Percentiles rank a stretch among this genome's conserved stretches.
Evolutionary conservation across 2,113 vertebrate genomes (phyloP).

Genomic region (Neogale vison): DNA sequence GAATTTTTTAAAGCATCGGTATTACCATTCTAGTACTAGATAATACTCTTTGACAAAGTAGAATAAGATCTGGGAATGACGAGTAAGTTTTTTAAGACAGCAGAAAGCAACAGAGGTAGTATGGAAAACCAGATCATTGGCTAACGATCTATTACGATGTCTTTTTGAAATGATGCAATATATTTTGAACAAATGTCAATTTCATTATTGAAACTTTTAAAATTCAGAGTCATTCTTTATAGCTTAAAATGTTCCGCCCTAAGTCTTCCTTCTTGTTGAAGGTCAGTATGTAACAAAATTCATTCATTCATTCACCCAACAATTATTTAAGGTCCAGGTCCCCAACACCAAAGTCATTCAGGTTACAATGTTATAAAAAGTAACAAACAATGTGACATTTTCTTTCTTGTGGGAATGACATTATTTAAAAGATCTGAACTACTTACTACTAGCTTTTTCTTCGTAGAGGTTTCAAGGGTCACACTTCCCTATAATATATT

Average conservation of each 20-base stretch:
- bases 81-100: not conserved
- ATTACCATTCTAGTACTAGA: not conserved
- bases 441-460: slow-evolving; percentile 55
- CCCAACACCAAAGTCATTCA: slow-evolving; percentile 25
- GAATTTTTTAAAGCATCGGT: not conserved
- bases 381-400: slow-evolving; percentile 76
- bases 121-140: slow-evolving; percentile 5
- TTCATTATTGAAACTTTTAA: slow-evolving; percentile 72
- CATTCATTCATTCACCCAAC: slow-evolving; percentile 62
- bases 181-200: slow-evolving; percentile 78
- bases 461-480: slow-evolving; percentile 58
- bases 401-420: slow-evolving; percentile 64
- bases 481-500: slow-evolving; percentile 38
- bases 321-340: slow-evolving; percentile 37
- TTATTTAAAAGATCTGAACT: slow-evolving; percentile 70
- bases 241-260: slow-evolving; percentile 50
- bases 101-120: not conserved
- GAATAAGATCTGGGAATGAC: not conserved
- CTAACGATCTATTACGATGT: slow-evolving; percentile 53
- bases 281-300: slow-evolving; percentile 54
- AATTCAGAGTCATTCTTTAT: slow-evolving; percentile 70
- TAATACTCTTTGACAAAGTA: slow-evolving; percentile 25
- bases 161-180: slow-evolving; percentile 60
- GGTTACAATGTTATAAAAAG: slow-evolving; percentile 53
- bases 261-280: slow-evolving; percentile 49